phyloP scores from a whole-genome alignment of 2,888 invertebrate species.

The Reticulitermes lucifugus region DNA sequence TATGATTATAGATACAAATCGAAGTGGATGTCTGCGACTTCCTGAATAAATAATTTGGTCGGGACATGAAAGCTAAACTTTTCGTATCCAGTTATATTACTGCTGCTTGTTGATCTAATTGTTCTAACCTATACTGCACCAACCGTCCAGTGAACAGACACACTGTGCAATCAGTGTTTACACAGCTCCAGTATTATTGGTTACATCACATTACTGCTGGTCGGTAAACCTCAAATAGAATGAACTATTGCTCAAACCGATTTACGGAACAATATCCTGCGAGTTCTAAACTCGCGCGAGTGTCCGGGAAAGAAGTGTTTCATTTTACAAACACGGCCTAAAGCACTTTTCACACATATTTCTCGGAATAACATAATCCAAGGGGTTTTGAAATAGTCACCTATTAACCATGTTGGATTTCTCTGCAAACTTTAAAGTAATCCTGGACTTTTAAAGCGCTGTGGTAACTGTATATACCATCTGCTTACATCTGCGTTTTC shows the following conservation, averaged over 20 bases:
- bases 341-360: neutral
- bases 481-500: too few species aligned
- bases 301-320: neutral
- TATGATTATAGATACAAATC: too few species aligned
- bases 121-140: neutral
- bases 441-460: too few species aligned
- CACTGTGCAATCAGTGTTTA: neutral
- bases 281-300: neutral
- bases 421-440: too few species aligned
- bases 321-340: neutral
- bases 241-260: neutral
- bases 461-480: too few species aligned
- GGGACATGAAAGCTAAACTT: neutral
- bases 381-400: too few species aligned
- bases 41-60: too few species aligned
- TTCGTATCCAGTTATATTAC: neutral
- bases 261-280: neutral
- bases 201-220: neutral
- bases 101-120: neutral
- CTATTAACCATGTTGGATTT: too few species aligned
- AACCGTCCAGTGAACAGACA: neutral
- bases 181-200: neutral
- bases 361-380: too few species aligned
- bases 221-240: neutral
- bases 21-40: too few species aligned